phyloP scores from a whole-genome alignment of 1,140 invertebrate species.

The Pachypsylla venusta region DNA sequence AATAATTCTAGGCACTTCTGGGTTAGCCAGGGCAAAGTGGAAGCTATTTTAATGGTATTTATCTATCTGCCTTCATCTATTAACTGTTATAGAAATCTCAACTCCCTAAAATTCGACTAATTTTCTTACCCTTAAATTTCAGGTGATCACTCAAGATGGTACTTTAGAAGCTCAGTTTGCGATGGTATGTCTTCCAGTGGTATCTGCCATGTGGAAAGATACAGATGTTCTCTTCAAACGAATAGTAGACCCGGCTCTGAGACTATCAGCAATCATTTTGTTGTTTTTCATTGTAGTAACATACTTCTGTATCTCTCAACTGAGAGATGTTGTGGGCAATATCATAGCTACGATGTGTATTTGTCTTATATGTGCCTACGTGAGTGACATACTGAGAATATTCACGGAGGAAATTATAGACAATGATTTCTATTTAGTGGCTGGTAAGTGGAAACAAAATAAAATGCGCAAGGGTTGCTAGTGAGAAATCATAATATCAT shows the following conservation, averaged over 20 bases:
- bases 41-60: too few species aligned
- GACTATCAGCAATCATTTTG: conserved; percentile 50
- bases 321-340: conserved; percentile 65
- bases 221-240: conserved; percentile 53
- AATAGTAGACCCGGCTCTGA: conserved; percentile 56
- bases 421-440: conserved; percentile 57
- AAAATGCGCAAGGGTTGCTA: too few species aligned
- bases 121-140: too few species aligned
- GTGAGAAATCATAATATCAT: too few species aligned
- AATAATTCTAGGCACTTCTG: too few species aligned
- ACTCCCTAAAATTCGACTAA: too few species aligned
- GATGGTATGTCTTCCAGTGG: conserved; percentile 53
- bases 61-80: too few species aligned
- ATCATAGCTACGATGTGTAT: conserved; percentile 63
- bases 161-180: conserved; percentile 42
- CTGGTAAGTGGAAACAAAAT: conserved; percentile 46
- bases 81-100: too few species aligned
- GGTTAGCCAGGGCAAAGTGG: too few species aligned
- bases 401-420: conserved; percentile 51
- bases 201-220: conserved; percentile 47
- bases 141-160: conserved; percentile 5
- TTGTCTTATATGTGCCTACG: conserved; percentile 56
- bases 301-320: conserved; percentile 66
- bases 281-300: conserved; percentile 59
- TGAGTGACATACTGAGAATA: conserved; percentile 57